Percentiles rank a stretch among this genome's conserved stretches.
Conservation (phyloP, 2,888 invertebrate species). For the Hydrotaea cyrtoneurina region DNA sequence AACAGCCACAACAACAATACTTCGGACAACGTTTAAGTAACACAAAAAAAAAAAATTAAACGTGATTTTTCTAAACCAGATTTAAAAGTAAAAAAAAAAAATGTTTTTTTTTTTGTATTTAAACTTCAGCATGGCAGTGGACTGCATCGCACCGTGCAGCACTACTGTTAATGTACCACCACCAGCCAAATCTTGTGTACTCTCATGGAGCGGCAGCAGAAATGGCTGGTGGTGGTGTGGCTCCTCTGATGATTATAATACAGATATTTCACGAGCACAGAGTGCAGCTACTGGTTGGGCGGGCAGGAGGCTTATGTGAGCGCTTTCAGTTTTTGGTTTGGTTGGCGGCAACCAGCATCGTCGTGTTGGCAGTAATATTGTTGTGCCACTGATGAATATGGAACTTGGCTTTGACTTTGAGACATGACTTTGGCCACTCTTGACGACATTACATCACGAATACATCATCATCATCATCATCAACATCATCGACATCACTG, state of each 20-base stretch:
- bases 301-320: slow-evolving; percentile 31
- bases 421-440: slow-evolving; percentile 71
- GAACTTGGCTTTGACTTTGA: slow-evolving; percentile 78
- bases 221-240: slow-evolving; percentile 37
- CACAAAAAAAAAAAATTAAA: slow-evolving; percentile 55
- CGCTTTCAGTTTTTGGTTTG: slow-evolving; percentile 42
- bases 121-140: slow-evolving; percentile 30
- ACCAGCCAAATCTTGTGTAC: neutral
- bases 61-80: slow-evolving; percentile 70
- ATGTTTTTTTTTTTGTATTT: slow-evolving; percentile 28
- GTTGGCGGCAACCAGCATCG: slow-evolving; percentile 50
- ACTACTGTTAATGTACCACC: neutral
- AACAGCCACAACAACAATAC: slow-evolving; percentile 35
- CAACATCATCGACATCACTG: neutral
- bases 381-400: slow-evolving; percentile 77
- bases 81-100: slow-evolving; percentile 60
- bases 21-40: slow-evolving; percentile 45
- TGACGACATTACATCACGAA: slow-evolving; percentile 77
- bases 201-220: neutral
- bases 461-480: slow-evolving; percentile 64
- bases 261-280: neutral
- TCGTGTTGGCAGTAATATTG: slow-evolving; percentile 51
- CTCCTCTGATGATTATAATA: slow-evolving; percentile 56
- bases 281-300: slow-evolving; percentile 20
- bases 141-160: neutral